These are phyloP conservation scores for Tachyglossus aculeatus DNA, from an alignment of 2,797 vertebrate genomes.

Conservation along the genomic window DNA sequence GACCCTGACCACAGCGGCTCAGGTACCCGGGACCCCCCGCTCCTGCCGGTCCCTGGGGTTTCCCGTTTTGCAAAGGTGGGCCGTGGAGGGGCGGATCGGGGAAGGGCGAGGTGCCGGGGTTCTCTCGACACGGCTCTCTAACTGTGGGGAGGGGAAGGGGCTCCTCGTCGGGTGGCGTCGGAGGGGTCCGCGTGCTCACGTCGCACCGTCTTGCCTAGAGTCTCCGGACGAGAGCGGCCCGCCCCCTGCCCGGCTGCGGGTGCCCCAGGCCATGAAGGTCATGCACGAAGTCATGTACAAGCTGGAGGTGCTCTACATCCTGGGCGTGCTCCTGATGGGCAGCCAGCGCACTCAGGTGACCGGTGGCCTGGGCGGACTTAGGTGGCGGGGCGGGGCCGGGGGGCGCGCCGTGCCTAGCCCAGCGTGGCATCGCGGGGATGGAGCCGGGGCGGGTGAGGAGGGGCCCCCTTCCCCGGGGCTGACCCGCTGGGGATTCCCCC, in stretches of 20 bases:
- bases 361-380: accelerated
- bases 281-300: constrained; percentile 99
- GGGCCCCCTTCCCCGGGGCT: background rate
- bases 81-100: too few relatives aligned
- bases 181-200: constrained; percentile 47
- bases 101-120: too few relatives aligned
- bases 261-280: constrained; percentile 98
- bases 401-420: background rate
- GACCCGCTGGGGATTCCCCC: background rate
- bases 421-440: background rate
- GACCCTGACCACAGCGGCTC: constrained; percentile 94
- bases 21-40: constrained; percentile 81
- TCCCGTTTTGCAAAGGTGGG: too few relatives aligned
- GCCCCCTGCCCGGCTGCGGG: constrained; percentile 85
- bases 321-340: constrained; percentile 96
- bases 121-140: too few relatives aligned
- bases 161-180: background rate
- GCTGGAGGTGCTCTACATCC: constrained; percentile 96
- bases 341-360: constrained; percentile 95
- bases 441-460: background rate
- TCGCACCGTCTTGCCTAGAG: constrained; percentile 76
- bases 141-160: background rate
- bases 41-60: too few relatives aligned
- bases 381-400: background rate
- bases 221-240: constrained; percentile 91